Conservation (phyloP, 2,113 vertebrate species). For the Callionymus lyra region DNA sequence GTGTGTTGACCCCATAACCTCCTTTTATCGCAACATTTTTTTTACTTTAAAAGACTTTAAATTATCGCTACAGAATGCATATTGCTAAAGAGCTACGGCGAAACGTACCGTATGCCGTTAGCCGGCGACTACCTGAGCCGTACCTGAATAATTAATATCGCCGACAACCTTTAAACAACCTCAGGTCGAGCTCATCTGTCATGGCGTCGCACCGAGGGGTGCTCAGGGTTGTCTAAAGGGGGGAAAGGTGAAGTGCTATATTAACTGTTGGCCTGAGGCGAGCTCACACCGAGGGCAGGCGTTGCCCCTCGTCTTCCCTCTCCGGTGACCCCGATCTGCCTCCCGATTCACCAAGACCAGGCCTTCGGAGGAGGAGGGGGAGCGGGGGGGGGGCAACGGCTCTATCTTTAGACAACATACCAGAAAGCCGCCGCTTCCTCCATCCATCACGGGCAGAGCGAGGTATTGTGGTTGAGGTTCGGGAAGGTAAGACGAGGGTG, state of each 20-base stretch:
- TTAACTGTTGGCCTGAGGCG: slow-evolving; percentile 58
- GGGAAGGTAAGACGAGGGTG: slow-evolving; percentile 22
- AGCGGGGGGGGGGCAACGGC: slow-evolving; percentile 25
- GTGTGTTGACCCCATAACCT: no score
- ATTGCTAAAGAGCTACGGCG: no score
- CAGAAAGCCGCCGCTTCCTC: slow-evolving; percentile 41
- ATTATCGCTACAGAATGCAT: no score
- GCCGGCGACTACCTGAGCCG: no score
- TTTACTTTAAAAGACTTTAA: no score
- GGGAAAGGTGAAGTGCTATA: slow-evolving; percentile 56
- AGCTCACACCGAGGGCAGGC: slow-evolving; percentile 25
- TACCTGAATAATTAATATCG: slow-evolving; percentile 63
- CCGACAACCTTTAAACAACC: slow-evolving; percentile 70
- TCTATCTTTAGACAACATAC: slow-evolving; percentile 59
- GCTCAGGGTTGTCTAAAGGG: slow-evolving; percentile 27
- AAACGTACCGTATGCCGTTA: no score
- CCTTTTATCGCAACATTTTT: no score
- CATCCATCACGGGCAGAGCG: slow-evolving; percentile 58
- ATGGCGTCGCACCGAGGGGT: slow-evolving; percentile 41
- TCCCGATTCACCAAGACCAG: slow-evolving; percentile 32
- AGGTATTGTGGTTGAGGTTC: slow-evolving; percentile 40
- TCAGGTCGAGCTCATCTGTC: slow-evolving; percentile 61
- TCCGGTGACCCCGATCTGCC: slow-evolving; percentile 41
- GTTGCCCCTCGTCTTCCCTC: slow-evolving; percentile 28
- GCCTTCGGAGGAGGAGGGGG: slow-evolving; percentile 41